Evolutionary conservation across 2,797 vertebrate genomes (phyloP), one percentile per base, ranked within the genome.

Genomic region (Protosalanx chinensis): DNA sequence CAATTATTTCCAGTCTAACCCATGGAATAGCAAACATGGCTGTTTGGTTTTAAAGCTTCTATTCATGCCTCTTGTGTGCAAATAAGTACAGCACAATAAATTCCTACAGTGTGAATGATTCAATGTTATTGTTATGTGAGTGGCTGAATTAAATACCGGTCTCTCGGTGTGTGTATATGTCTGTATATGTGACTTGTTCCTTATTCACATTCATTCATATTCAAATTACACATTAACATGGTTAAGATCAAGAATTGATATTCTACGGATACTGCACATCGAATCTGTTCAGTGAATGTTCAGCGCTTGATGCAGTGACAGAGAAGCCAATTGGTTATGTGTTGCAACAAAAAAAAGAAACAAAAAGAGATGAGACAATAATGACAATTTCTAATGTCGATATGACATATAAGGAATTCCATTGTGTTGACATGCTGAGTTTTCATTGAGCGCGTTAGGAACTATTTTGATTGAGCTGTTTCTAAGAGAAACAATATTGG

Each of bases 401-500:
- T 13, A 23, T 75, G 72, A 72, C 72, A 15, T 53, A 49, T 2
- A n/a, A 65, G 70, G 70, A 59, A 76, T 59, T 61, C 8, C 77
- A 68, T 72, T 41, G 70, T 32, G 65, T 67, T 61, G 77, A 79
- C 72, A 74, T 74, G 6, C 73, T 77, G 76, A 63, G 73, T 76
- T 81, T 82, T 71, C 77, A 73, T 67, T 56, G 62, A 61, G 59
- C 60, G 20, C 72, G 58, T 68, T 81, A 51, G 64, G 73, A 61
- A 69, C 72, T 51, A 13, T 37, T 72, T 63, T 66, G 72, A 84
- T 59, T 76, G 69, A 83, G 80, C 73, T 72, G 72, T 76, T 84
- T 81, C 76, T 80, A 78, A 82, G 84, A 56, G 33, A 71, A 82
- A 78, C 64, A 58, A 79, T 76, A 87, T 85, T 86, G 76, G 67